Base-by-base conservation (phyloP, 2,888 invertebrate species). In the Philonicus albiceps region DNA sequence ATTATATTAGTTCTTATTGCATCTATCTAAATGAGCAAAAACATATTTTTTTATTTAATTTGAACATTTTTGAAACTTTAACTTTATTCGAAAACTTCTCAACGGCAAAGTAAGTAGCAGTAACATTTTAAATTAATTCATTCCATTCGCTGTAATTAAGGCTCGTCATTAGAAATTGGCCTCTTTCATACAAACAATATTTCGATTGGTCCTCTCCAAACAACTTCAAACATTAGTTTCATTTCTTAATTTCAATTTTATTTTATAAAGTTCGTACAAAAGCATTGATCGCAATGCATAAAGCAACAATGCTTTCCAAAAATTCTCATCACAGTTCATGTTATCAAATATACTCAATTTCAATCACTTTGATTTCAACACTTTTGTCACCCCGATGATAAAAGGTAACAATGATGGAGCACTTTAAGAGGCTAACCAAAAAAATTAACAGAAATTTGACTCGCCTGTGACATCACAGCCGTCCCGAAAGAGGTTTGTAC, bases 401-500 rank as follows among this genome's bases (percentile, higher is more conserved):
- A 34, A 83, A 40, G 19, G 11, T n/a, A n/a, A 64, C n/a, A 34
- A 11, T 1, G 2, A 19, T 55, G n/a, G 34, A 64, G 34, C 34
- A 4, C 22, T 83, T 13, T 5, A 7, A 64, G 22, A 64, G 40
- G 11, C 22, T 6, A n/a, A 85, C 40, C 8, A 40, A 85, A 85
- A 55, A 49, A 55, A 37, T 53, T 19, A 74, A 64, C 53, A 49
- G 85, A 55, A 78, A 64, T 43, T 78, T 75, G 34, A 75, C 85
- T 85, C 43, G 76, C 86, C 86, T 64, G 64, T 86, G 78, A 53
- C 76, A 64, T 78, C 27, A 78, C 78, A 64, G 78, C 64, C 40
- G 78, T 49, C 27, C 78, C 64, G 72, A 86, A 86, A 40, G 78
- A 64, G 13, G 78, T 72, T 78, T 86, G 86, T 30, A 86, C 64